These are phyloP conservation scores for Tenthredo notha DNA, from an alignment of 2,888 invertebrate species.

Conservation along the genomic window DNA sequence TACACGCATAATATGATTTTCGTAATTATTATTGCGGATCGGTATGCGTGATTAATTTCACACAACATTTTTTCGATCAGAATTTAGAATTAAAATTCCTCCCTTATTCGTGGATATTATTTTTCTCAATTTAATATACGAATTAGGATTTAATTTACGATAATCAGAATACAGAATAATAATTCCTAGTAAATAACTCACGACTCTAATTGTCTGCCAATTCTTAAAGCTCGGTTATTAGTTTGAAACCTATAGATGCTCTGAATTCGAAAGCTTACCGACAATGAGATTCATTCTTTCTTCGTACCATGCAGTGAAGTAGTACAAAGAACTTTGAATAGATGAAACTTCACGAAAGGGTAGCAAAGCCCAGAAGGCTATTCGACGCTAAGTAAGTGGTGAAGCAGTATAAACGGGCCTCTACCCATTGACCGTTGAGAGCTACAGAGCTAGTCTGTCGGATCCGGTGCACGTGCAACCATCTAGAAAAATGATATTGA, in stretches of 20 bases:
- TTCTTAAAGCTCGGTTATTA: neutral
- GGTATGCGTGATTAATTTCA: constrained; percentile 10
- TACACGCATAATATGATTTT: neutral
- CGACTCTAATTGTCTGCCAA: neutral
- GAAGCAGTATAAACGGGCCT: constrained; percentile 29
- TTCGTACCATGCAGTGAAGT: neutral
- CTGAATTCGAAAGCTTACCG: neutral
- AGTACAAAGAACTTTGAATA: neutral
- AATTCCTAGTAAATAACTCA: neutral
- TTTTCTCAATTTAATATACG: neutral
- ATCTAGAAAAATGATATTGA: constrained; percentile 29
- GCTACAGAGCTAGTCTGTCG: constrained; percentile 14
- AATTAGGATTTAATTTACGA: neutral
- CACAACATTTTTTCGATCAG: constrained; percentile 10
- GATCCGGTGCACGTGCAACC: constrained; percentile 28
- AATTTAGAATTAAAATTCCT: neutral
- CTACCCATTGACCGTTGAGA: constrained; percentile 30
- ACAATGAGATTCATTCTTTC: neutral
- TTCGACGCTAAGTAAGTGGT: constrained; percentile 26
- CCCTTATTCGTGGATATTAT: neutral
- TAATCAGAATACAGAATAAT: neutral
- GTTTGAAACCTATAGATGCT: neutral
- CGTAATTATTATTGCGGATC: neutral
- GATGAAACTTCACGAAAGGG: constrained; percentile 23
- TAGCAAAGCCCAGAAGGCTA: constrained; percentile 19